Conservation (phyloP, 2,113 vertebrate genomes). For the Peromyscus californicus region DNA sequence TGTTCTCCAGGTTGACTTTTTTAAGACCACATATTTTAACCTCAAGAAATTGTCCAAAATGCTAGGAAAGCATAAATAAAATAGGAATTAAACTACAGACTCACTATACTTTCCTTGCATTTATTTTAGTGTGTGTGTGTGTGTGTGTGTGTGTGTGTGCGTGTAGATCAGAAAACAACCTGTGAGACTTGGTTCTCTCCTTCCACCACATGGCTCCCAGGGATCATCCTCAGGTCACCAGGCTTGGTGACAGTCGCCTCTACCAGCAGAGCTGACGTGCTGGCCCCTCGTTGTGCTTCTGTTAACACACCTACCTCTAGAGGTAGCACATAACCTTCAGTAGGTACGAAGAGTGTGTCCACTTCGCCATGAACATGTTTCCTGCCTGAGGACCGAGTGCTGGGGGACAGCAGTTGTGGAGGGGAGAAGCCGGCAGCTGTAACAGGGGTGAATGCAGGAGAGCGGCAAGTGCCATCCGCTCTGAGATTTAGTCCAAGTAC, state of each 20-base stretch:
- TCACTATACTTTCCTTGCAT: neutral
- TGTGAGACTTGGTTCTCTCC: neutral
- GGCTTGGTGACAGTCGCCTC: neutral
- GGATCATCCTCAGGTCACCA: neutral
- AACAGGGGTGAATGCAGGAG: neutral
- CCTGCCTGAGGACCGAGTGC: neutral
- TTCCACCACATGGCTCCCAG: neutral
- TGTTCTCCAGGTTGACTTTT: neutral
- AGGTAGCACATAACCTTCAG: neutral
- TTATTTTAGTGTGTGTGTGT: neutral
- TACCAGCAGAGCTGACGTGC: neutral
- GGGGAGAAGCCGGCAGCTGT: neutral
- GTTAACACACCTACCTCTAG: too few species aligned
- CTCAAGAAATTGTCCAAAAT: conserved; percentile 28
- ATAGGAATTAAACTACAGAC: conserved; percentile 52
- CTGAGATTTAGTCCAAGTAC: neutral
- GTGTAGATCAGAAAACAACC: neutral
- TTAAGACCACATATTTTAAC: neutral
- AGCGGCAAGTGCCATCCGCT: neutral
- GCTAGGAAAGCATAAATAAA: conserved; percentile 35
- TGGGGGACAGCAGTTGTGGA: neutral
- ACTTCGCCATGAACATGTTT: neutral
- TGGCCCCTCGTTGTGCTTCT: neutral
- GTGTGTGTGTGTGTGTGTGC: neutral
- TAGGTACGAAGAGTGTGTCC: neutral